A percentile compares a stretch with the other conserved stretches of the same genome.
Conservation (phyloP, 2,113 vertebrate species). For the Protobothrops mucrosquamatus region DNA sequence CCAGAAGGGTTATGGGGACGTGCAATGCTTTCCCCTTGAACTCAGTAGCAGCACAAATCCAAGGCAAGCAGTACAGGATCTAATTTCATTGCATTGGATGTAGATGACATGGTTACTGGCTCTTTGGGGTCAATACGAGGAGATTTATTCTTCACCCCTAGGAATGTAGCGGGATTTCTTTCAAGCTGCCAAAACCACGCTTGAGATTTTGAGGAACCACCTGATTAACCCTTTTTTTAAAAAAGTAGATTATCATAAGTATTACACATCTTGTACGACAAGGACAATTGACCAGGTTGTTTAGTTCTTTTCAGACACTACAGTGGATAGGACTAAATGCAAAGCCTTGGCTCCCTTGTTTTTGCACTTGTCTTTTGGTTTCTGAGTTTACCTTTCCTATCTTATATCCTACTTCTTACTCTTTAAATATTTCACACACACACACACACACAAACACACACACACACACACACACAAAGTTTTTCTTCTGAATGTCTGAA, state of each 20-base stretch:
- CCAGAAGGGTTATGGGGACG: neutral
- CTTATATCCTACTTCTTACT: neutral
- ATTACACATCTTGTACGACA: neutral
- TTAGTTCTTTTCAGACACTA: neutral
- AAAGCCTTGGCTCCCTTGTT: neutral
- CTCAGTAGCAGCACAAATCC: neutral
- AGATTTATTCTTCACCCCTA: neutral
- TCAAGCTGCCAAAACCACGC: neutral
- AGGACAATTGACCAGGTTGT: neutral
- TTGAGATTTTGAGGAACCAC: neutral
- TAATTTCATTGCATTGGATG: neutral
- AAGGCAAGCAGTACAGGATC: neutral
- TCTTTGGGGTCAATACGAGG: neutral
- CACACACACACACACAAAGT: neutral
- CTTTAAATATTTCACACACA: neutral
- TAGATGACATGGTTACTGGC: neutral
- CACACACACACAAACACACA: neutral
- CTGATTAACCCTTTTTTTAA: no score
- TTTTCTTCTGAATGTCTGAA: conserved; percentile 19
- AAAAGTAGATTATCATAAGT: neutral
- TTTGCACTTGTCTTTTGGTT: neutral
- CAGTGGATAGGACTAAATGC: neutral
- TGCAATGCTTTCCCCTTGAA: neutral
- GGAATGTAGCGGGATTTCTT: neutral
- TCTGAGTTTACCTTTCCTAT: neutral